phyloP scores from a whole-genome alignment of 2,888 invertebrate species.

The Campoplex nolae region DNA sequence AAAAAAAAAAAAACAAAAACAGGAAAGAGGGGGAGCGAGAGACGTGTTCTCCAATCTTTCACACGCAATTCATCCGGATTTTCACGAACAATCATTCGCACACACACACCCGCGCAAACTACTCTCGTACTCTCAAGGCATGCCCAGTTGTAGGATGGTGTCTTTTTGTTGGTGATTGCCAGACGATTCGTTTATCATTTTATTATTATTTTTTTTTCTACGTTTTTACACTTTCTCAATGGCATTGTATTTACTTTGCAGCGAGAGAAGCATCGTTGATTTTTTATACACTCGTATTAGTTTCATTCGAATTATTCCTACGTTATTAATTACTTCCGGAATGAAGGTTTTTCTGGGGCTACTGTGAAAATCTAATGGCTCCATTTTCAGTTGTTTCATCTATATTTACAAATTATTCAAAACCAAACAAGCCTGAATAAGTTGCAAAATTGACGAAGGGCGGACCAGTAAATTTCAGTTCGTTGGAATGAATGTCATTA shows the following conservation, averaged over 20 bases:
- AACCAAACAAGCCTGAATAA: neutral
- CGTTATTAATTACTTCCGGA: neutral
- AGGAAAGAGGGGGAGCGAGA: slow-evolving; percentile 56
- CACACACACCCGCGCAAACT: slow-evolving; percentile 77
- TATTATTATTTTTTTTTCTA: slow-evolving; percentile 27
- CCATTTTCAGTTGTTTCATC: neutral
- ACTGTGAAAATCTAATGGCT: neutral
- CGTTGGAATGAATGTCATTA: neutral
- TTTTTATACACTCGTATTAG: slow-evolving; percentile 14
- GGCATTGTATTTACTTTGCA: slow-evolving; percentile 23
- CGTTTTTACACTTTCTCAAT: slow-evolving; percentile 7
- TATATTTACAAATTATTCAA: neutral
- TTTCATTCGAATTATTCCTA: neutral
- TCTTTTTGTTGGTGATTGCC: slow-evolving; percentile 72
- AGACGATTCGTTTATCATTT: slow-evolving; percentile 49
- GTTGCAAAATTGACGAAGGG: neutral
- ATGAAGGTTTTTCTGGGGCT: neutral
- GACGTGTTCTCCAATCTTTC: slow-evolving; percentile 54
- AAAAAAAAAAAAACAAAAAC: neutral
- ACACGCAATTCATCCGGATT: slow-evolving; percentile 53
- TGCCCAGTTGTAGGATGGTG: slow-evolving; percentile 84
- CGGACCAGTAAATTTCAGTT: neutral
- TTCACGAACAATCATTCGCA: slow-evolving; percentile 36
- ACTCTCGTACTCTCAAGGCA: slow-evolving; percentile 84
- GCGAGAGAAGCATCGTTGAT: slow-evolving; percentile 5